A percentile compares a stretch with the other conserved stretches of the same genome.
These are phyloP conservation scores for Xerus inauris DNA, from an alignment of 2,113 vertebrate species.

Conservation along the genomic window DNA sequence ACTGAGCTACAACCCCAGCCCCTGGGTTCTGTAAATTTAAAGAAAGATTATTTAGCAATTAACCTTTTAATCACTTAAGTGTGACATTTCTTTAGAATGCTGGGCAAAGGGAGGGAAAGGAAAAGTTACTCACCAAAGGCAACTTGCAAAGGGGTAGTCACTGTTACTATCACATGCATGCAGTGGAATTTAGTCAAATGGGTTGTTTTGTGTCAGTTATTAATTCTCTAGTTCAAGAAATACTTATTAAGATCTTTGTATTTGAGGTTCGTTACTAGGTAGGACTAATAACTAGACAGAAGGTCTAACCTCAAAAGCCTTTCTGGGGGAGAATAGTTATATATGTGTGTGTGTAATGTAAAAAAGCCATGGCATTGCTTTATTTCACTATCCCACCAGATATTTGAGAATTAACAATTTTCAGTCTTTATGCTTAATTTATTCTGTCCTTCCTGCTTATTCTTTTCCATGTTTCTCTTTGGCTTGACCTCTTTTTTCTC, in stretches of 20 bases:
- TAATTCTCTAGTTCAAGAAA: background rate
- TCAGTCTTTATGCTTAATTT: background rate
- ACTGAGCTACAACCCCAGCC: too few species aligned
- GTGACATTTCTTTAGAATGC: background rate
- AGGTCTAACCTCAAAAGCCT: background rate
- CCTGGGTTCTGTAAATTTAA: too few species aligned
- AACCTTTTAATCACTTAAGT: too few species aligned
- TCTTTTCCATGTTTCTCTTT: background rate
- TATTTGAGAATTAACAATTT: constrained; percentile 16
- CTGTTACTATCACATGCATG: background rate
- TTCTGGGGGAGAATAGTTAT: background rate
- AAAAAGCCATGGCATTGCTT: background rate
- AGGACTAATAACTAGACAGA: background rate
- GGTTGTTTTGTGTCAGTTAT: background rate
- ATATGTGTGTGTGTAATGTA: background rate
- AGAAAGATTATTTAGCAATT: too few species aligned
- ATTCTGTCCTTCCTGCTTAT: background rate
- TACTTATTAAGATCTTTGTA: background rate
- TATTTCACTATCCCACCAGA: background rate
- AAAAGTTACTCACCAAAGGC: background rate
- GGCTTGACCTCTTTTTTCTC: background rate
- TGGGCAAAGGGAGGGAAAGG: background rate
- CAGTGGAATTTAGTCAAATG: background rate
- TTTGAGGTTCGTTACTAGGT: background rate
- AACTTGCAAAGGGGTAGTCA: background rate